phyloP scores from a whole-genome alignment of 2,113 vertebrate genomes.

The Calidris pugnax region DNA sequence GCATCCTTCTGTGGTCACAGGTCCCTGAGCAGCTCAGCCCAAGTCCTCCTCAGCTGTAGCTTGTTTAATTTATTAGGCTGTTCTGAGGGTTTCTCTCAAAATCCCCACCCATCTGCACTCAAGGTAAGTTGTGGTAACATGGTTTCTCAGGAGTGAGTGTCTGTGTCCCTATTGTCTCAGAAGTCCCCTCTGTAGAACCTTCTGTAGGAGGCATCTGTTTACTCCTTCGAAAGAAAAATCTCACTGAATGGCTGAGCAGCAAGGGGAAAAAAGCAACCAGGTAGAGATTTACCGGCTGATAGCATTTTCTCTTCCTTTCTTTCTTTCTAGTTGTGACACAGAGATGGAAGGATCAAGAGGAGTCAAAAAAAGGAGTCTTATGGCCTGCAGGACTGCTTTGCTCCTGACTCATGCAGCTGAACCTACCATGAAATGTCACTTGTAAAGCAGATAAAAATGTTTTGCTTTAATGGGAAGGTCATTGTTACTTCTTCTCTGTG shows the following conservation, averaged over 20 bases:
- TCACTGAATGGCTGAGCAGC: not conserved
- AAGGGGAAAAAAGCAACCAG: not conserved
- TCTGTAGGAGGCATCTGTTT: not conserved
- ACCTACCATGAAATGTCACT: fast-evolving
- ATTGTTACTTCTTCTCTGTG: not conserved
- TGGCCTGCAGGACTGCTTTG: not conserved
- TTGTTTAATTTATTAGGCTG: not conserved
- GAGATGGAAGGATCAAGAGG: not conserved
- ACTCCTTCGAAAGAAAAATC: not conserved
- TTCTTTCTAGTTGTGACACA: not conserved
- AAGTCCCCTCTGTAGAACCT: not conserved
- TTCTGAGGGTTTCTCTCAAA: not conserved
- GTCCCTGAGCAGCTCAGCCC: not conserved
- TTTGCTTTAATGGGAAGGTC: not conserved
- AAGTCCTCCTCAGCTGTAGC: not conserved
- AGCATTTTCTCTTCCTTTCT: not conserved
- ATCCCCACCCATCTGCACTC: not conserved
- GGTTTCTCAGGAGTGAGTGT: not conserved
- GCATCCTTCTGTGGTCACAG: not conserved
- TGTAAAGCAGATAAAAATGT: not conserved
- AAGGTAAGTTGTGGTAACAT: not conserved
- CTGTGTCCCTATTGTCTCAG: not conserved
- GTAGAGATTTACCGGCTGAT: not conserved
- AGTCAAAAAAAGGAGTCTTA: not conserved
- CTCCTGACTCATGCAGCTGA: not conserved